Evolutionary conservation across 2,797 vertebrate genomes (phyloP), one percentile per base, ranked within the genome.

Genomic region (Helarctos malayanus): DNA sequence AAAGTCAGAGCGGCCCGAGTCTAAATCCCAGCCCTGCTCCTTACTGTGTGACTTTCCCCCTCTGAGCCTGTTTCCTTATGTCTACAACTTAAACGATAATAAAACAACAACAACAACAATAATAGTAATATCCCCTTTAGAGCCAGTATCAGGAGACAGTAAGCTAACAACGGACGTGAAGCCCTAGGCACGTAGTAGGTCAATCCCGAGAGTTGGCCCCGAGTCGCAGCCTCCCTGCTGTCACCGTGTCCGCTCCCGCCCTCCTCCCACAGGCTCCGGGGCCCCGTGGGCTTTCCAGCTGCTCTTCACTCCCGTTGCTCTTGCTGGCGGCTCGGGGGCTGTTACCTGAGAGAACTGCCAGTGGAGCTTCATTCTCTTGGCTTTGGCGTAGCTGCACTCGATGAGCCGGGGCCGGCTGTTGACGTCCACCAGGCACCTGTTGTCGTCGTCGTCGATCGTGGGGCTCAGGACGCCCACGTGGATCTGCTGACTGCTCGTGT

Each of bases 371-470:
- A 99, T 99, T 98, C 99, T 99, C 98, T 99, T 99, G 98, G 99
- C 99, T 97, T 99, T 98, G 97, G 99, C 99, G 1, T 99, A 99
- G 98, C 99, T 99, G 99, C 99, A 99, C 98, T 99, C 99, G 11
- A 99, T 99, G 98, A 99, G 99, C 96, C 99, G 99, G 1, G 99
- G 99, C 87, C 99, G 99, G 98, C 99, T 98, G 97, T 99, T 99
- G 98, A 99, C 99, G 16, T 99, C 99, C 98, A 99, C 99, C 99
- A 99, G 99, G 99, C 99, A 99, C 98, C 99, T 99, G 99, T 99
- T 99, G 99, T 99, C 99, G 4, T 99, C 99, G 0, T 99, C 99
- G 0, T 99, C 99, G 1, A 99, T 96, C 0, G 99, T 99, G 97
- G 99, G 99, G 98, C 99, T 99, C 98, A 99, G 99, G 94, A 99